Conservation (phyloP, 2,113 vertebrate genomes). For the Lepus europaeus region DNA sequence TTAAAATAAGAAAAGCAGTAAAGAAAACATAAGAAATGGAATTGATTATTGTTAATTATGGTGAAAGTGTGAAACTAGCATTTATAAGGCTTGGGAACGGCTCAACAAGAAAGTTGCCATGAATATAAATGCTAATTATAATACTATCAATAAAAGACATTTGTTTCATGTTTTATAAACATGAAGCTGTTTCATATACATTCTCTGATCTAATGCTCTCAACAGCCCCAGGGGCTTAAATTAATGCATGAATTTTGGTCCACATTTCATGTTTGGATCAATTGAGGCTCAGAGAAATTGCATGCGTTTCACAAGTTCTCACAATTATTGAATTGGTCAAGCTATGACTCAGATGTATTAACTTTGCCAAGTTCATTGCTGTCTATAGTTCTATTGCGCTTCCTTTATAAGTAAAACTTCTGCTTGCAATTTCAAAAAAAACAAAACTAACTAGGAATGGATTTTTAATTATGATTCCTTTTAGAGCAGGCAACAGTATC, state of each 20-base stretch:
- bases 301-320: conserved; percentile 13
- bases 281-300: not conserved
- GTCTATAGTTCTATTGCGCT: not conserved
- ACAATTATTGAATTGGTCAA: not conserved
- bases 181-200: not conserved
- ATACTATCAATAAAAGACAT: not conserved
- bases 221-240: not conserved
- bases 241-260: not conserved
- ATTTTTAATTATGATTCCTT: conserved; percentile 1
- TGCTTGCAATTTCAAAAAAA: not conserved
- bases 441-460: not conserved
- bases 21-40: not conserved
- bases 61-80: not conserved
- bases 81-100: not conserved
- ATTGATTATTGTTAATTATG: not conserved
- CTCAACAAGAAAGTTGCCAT: not conserved
- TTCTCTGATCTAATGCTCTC: not conserved
- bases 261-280: not conserved
- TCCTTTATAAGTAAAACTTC: conserved; percentile 39
- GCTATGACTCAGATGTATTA: conserved; percentile 37
- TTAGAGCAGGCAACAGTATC: not conserved
- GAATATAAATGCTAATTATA: conserved; percentile 12
- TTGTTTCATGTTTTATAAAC: not conserved
- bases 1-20: not conserved
- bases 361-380: conserved; percentile 14